phyloP scores from a whole-genome alignment of 1,140 invertebrate species.

The Euglossa dilemma region DNA sequence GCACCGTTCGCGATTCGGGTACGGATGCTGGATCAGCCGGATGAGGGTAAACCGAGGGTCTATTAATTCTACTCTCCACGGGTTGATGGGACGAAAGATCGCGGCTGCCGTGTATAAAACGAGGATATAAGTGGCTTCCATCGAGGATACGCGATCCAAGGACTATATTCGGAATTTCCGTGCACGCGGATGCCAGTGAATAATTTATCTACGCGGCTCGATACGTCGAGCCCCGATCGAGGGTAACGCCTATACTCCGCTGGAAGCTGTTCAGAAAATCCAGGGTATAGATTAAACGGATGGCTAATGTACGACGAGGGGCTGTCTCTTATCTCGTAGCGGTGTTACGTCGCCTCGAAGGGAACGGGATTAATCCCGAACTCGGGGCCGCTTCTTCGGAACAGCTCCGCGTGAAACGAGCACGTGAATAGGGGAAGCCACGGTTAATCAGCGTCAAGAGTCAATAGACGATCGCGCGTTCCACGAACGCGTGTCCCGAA shows the following conservation, averaged over 20 bases:
- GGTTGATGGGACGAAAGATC: background rate
- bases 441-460: slow-evolving; percentile 26
- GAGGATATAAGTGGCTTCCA: background rate
- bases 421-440: background rate
- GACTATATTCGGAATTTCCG: background rate
- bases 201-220: slow-evolving; percentile 23
- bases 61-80: background rate
- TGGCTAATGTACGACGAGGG: background rate
- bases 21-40: background rate
- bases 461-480: background rate
- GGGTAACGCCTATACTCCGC: background rate
- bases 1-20: background rate
- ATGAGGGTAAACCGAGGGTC: background rate
- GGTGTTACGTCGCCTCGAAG: background rate
- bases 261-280: slow-evolving; percentile 18
- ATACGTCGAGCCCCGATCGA: background rate
- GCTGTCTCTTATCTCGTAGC: background rate
- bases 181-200: background rate
- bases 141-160: background rate
- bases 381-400: background rate
- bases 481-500: background rate
- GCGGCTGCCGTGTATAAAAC: background rate
- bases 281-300: slow-evolving; percentile 8
- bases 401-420: background rate
- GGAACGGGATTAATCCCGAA: background rate